Base-by-base conservation (phyloP, 2,113 vertebrate species). In the Silurus asotus region DNA sequence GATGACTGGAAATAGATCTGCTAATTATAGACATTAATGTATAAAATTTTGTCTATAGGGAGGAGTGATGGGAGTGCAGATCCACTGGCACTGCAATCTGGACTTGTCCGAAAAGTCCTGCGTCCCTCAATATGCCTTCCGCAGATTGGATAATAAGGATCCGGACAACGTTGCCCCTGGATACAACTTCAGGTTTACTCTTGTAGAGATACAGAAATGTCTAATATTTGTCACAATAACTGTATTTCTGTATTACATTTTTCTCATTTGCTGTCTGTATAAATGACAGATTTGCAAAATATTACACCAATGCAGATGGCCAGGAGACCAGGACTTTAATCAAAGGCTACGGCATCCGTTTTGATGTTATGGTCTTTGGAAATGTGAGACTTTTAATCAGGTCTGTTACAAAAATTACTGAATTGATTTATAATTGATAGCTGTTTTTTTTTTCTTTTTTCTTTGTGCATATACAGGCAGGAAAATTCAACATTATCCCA, bases 331-430 rank as follows among this genome's bases (percentile, higher is more conserved):
- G 96, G 88, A 96, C 94, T 0, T 94, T 97, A 79, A 90, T 94
- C 91, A 97, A 97, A 89, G 96, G 96, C 9, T 97, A 95, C 0
- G 96, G 96, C 77, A 97, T 97, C 87, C 96, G 96, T 48, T 96
- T 97, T 61, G 95, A 96, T 85, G 90, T 97, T 90, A 92, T 97
- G 37, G 96, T 97, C 61, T 97, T 97, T 84, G 96, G 96, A 85
- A 93, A 94, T 93, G 96, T 97, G 92, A 83, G 89, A 86, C 74
- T 85, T 69, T 55, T 37, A 48, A 13, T n/a, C 19, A 65, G 45
- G 15, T 48, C 45, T 81, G 45, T 1, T 45, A 61, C 58, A 23
- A n/a, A 23, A 7, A 23, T 25, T 9, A 72, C 3, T 19, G 62
- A 9, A 70, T 61, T 74, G 9, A 48, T 48, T 62, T 28, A 69